phyloP scores from a whole-genome alignment of 2,888 invertebrate species.

The Kuschelorhynchus macadamiae region DNA sequence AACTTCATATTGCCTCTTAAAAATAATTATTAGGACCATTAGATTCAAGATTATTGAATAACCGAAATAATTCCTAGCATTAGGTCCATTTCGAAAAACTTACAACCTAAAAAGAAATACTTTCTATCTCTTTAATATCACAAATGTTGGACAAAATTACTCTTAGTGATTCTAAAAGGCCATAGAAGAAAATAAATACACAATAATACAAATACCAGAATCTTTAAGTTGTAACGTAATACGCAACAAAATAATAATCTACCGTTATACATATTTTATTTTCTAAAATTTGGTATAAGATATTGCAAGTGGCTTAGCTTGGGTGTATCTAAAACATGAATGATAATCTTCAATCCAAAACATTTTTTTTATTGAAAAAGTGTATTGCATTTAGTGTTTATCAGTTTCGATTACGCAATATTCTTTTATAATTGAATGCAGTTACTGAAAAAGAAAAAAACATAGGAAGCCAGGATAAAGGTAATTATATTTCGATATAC shows the following conservation, averaged over 20 bases:
- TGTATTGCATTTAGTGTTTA: too few species aligned
- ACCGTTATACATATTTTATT: background rate
- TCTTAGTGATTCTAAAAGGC: constrained; percentile 12
- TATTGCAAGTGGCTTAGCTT: constrained; percentile 10
- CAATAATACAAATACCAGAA: background rate
- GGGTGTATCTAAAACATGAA: constrained; percentile 2
- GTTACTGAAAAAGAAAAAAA: too few species aligned
- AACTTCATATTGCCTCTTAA: constrained; percentile 3
- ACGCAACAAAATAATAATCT: constrained; percentile 1
- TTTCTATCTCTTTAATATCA: constrained; percentile 36
- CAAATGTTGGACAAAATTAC: constrained; percentile 39
- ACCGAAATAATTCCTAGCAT: constrained; percentile 5
- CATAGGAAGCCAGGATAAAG: too few species aligned
- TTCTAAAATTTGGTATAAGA: constrained; percentile 24
- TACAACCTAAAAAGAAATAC: constrained; percentile 28
- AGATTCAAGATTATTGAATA: constrained; percentile 3
- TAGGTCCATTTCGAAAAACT: constrained; percentile 21
- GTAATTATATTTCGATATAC: too few species aligned
- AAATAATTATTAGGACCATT: background rate
- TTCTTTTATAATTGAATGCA: too few species aligned
- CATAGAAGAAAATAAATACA: constrained; percentile 7
- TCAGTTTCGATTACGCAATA: too few species aligned
- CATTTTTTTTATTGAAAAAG: too few species aligned
- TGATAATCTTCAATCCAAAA: too few species aligned
- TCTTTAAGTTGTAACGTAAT: constrained; percentile 8